Evolutionary conservation across 2,113 vertebrate species (phyloP).

Genomic region (Henicopernis longicauda): DNA sequence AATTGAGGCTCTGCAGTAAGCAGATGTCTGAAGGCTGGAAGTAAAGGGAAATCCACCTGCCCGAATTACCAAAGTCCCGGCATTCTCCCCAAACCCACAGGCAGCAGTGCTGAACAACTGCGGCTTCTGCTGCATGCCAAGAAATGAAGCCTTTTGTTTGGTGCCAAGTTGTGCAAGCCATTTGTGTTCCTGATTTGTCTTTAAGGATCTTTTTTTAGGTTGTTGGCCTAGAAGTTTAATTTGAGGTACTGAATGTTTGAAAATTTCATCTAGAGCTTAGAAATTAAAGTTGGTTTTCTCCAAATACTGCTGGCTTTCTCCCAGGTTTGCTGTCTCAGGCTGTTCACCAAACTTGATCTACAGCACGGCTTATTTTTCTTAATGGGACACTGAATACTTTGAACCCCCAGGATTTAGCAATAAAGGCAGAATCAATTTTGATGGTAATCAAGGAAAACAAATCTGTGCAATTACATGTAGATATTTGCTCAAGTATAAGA

Average conservation of each 20-base stretch:
- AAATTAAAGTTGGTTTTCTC: neutral
- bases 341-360: neutral
- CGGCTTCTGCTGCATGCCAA: rapidly evolving
- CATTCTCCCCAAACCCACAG: neutral
- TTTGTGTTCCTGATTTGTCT: neutral
- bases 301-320: neutral
- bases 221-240: neutral
- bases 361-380: neutral
- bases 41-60: neutral
- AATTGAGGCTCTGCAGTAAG: neutral
- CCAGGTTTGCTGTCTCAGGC: neutral
- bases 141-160: neutral
- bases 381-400: neutral
- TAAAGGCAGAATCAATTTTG: neutral
- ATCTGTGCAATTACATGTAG: neutral
- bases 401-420: neutral
- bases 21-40: neutral
- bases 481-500: neutral
- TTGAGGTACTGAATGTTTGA: neutral
- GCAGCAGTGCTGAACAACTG: neutral
- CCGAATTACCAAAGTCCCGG: rapidly evolving
- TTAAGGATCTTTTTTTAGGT: neutral
- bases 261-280: neutral
- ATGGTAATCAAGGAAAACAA: neutral
- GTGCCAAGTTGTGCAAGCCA: neutral